A percentile compares a stretch with the other conserved stretches of the same genome.
These are phyloP conservation scores for Alethe castanea DNA, from an alignment of 2,113 vertebrate genomes.

Conservation along the genomic window DNA sequence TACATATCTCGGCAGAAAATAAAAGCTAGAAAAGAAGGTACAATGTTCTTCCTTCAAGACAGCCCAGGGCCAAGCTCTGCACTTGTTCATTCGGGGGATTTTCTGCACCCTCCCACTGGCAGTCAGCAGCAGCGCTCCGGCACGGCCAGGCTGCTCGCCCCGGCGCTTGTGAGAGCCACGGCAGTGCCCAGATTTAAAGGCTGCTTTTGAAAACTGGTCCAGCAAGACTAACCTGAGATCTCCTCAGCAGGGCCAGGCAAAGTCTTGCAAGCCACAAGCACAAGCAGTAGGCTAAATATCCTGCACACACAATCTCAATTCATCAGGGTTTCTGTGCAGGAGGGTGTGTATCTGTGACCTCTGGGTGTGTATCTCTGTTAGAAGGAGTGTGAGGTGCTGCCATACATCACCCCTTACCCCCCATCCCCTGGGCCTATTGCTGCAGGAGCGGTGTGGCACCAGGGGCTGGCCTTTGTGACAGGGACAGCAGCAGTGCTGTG, in stretches of 20 bases:
- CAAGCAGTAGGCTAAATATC: not conserved
- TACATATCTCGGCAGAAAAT: not conserved
- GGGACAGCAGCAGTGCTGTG: rapidly evolving
- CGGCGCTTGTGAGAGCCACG: not conserved
- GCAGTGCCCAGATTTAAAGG: not conserved
- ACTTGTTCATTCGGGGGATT: not conserved
- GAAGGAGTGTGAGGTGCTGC: rapidly evolving
- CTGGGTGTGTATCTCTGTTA: rapidly evolving
- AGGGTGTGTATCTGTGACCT: no score
- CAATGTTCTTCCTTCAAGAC: not conserved
- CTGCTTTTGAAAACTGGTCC: not conserved
- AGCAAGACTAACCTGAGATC: not conserved
- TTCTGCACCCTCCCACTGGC: not conserved
- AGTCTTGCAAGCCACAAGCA: not conserved
- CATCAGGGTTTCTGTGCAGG: not conserved
- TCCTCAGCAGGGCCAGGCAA: not conserved
- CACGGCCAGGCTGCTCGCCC: not conserved
- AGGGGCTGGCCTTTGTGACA: not conserved
- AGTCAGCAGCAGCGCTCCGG: not conserved
- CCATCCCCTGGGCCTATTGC: rapidly evolving
- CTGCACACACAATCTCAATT: rapidly evolving
- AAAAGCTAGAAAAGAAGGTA: not conserved
- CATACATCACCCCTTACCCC: rapidly evolving
- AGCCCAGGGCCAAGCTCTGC: not conserved
- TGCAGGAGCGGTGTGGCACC: not conserved